phyloP scores from a whole-genome alignment of 2,797 vertebrate genomes.

The Dermochelys coriacea region DNA sequence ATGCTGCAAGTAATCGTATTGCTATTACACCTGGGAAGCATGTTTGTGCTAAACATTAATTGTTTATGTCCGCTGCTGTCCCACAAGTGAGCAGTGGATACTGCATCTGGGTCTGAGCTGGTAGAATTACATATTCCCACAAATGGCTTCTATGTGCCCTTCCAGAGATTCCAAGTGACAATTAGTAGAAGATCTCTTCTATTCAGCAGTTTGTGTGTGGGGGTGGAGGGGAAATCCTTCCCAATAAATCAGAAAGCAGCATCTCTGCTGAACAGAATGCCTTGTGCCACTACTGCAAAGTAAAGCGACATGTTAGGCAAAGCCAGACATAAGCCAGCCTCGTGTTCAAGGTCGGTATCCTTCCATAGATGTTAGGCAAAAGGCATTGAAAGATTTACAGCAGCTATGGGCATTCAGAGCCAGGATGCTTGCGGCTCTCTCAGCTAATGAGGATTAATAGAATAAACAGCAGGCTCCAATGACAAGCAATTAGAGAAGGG shows the following conservation, averaged over 20 bases:
- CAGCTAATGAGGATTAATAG: not conserved
- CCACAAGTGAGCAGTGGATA: not conserved
- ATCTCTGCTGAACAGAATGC: not conserved
- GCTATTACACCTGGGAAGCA: not conserved
- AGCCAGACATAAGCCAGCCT: fast-evolving
- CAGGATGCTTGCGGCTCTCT: not conserved
- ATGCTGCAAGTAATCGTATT: conserved; percentile 30
- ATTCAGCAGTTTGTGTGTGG: not conserved
- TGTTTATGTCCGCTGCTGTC: not conserved
- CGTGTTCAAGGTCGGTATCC: fast-evolving
- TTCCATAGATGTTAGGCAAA: not conserved
- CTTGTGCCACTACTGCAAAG: not conserved
- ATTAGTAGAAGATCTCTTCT: not conserved
- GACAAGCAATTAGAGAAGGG: not conserved
- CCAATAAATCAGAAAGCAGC: not conserved
- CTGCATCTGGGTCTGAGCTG: not conserved
- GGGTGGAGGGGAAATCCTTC: not conserved
- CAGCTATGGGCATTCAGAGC: not conserved
- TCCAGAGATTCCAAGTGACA: not conserved
- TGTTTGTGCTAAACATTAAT: not conserved
- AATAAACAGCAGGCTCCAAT: not conserved
- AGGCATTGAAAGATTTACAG: not conserved
- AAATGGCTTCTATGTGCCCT: fast-evolving
- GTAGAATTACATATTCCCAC: not conserved
- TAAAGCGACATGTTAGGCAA: not conserved